Conservation (phyloP, 2,888 invertebrate genomes). For the Branchinecta sandiegonensis region DNA sequence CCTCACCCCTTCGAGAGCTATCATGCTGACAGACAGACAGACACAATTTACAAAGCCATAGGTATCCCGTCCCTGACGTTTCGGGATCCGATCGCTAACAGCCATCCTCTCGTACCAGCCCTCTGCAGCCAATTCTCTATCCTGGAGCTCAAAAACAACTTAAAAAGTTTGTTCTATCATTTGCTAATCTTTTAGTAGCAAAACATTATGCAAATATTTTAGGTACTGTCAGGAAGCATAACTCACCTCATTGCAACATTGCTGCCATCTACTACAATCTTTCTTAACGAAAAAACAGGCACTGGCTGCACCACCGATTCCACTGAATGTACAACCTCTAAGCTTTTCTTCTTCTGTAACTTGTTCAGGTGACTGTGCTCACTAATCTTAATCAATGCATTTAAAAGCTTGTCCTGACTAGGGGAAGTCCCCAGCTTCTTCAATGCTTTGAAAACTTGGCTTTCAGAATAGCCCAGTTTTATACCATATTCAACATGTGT, state of each 20-base stretch:
- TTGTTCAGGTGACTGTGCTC: slow-evolving; percentile 34
- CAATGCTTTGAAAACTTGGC: slow-evolving; percentile 55
- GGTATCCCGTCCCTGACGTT: too few species aligned
- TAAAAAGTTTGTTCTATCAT: too few species aligned
- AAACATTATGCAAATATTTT: too few species aligned
- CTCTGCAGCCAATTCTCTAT: too few species aligned
- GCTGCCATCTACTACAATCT: slow-evolving; percentile 82
- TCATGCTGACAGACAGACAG: too few species aligned
- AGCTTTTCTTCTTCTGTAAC: slow-evolving; percentile 24
- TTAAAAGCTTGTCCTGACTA: slow-evolving; percentile 69
- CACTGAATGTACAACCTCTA: slow-evolving; percentile 25
- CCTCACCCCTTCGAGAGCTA: too few species aligned
- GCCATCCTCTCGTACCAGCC: too few species aligned
- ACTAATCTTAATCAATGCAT: slow-evolving; percentile 70
- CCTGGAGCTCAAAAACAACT: too few species aligned
- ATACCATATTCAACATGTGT: slow-evolving; percentile 33
- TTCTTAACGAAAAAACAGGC: slow-evolving; percentile 37
- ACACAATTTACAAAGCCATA: too few species aligned
- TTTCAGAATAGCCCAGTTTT: slow-evolving; percentile 80
- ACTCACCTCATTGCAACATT: slow-evolving; percentile 79
- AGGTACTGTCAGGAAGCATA: too few species aligned
- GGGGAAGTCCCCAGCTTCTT: slow-evolving; percentile 70
- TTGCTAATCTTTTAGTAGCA: too few species aligned
- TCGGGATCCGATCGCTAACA: too few species aligned
- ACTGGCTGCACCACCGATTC: slow-evolving; percentile 23